Conservation (phyloP, 2,888 invertebrate genomes). For the Heteromyza rotundicornis region DNA sequence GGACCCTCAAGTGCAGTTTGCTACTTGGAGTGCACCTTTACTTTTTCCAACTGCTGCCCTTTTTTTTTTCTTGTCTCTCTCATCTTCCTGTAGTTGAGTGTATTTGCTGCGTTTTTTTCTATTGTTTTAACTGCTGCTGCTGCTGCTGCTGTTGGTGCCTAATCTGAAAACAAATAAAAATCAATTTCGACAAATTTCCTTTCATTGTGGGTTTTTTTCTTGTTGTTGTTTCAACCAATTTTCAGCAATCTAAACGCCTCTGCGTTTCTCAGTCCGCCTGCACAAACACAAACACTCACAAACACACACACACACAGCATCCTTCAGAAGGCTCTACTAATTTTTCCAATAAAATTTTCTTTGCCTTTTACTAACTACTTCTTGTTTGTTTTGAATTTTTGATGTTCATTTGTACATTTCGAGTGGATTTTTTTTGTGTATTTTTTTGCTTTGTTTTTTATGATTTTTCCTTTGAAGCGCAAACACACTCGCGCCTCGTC, state of each 20-base stretch:
- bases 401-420: slow-evolving; percentile 23
- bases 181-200: neutral
- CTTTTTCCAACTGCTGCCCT: neutral
- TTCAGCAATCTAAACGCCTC: slow-evolving; percentile 12
- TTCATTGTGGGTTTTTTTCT: neutral
- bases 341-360: slow-evolving; percentile 22
- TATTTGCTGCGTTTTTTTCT: neutral
- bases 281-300: no score
- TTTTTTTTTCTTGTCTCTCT: neutral
- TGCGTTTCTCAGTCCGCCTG: neutral
- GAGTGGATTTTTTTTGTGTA: slow-evolving; percentile 18
- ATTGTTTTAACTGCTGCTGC: neutral
- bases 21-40: slow-evolving; percentile 32
- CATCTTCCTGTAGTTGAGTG: neutral
- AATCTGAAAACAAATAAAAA: slow-evolving; percentile 2
- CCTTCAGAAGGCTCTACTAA: slow-evolving; percentile 22
- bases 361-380: slow-evolving; percentile 14
- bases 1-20: slow-evolving; percentile 35
- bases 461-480: slow-evolving; percentile 18
- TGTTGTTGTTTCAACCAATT: slow-evolving; percentile 19
- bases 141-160: neutral
- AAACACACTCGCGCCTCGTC: no score
- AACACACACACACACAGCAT: no score
- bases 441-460: slow-evolving; percentile 12
- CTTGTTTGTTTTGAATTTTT: slow-evolving; percentile 26